These are phyloP conservation scores for Atrina japonica DNA, from an alignment of 2,888 invertebrate species.

Conservation along the genomic window DNA sequence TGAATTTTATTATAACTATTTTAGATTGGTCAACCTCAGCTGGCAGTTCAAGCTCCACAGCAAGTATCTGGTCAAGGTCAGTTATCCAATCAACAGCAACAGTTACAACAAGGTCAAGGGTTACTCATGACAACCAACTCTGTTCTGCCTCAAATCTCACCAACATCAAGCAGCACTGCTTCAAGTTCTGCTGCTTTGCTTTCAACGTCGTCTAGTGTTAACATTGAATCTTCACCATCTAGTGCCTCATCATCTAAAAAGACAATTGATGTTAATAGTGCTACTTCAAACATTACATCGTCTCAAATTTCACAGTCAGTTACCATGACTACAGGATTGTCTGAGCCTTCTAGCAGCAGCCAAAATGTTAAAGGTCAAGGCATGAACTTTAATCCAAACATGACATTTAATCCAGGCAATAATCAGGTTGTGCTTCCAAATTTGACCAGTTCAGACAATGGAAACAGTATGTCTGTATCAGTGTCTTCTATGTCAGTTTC, in stretches of 20 bases:
- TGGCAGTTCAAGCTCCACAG: slow-evolving; percentile 27
- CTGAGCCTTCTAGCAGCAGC: neutral
- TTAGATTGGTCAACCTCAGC: slow-evolving; percentile 32
- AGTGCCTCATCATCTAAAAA: slow-evolving; percentile 5
- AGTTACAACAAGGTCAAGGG: slow-evolving; percentile 19
- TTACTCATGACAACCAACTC: slow-evolving; percentile 48
- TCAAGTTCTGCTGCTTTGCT: slow-evolving; percentile 4
- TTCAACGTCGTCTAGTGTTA: neutral
- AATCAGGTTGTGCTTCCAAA: slow-evolving; percentile 4
- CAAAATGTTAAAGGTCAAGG: neutral
- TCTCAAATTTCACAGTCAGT: no score
- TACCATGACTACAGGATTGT: neutral
- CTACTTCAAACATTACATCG: neutral
- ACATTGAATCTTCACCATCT: slow-evolving; percentile 4
- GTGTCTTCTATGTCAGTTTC: neutral
- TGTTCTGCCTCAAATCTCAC: slow-evolving; percentile 27
- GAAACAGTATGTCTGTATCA: no score
- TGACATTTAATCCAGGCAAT: no score
- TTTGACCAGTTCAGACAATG: slow-evolving; percentile 9
- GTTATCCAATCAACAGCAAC: neutral
- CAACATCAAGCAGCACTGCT: slow-evolving; percentile 19
- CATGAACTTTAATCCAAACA: no score
- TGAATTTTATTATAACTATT: no score
- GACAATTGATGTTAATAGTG: neutral
- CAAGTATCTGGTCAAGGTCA: slow-evolving; percentile 15